Conservation (phyloP, 2,888 invertebrate species). For the Andrena hattorfiana region DNA sequence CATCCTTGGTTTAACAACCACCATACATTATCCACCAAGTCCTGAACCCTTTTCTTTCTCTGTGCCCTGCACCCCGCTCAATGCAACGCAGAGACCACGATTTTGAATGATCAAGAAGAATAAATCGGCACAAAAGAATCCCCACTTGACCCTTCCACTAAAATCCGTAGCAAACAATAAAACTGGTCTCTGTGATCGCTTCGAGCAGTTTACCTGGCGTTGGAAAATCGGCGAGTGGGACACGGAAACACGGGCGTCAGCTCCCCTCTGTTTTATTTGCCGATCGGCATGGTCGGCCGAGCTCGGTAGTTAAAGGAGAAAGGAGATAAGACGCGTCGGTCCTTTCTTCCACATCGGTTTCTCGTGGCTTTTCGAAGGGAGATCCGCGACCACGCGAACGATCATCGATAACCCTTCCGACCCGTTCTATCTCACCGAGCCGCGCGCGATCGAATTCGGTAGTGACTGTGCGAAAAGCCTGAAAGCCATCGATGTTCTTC, state of each 20-base stretch:
- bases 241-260: neutral
- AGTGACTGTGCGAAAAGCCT: neutral
- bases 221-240: neutral
- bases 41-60: neutral
- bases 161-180: too few species aligned
- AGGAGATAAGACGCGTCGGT: neutral
- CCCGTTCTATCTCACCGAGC: constrained; percentile 9
- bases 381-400: constrained; percentile 1
- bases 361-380: neutral
- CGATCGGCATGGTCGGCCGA: too few species aligned
- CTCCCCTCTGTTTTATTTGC: neutral
- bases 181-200: constrained; percentile 1
- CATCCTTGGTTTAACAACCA: too few species aligned
- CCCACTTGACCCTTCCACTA: too few species aligned
- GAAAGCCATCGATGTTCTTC: constrained; percentile 16
- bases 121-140: too few species aligned
- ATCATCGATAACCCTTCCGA: constrained; percentile 19
- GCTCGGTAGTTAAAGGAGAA: neutral
- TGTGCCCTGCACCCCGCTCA: neutral
- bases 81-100: neutral
- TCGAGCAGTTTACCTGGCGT: neutral
- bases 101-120: neutral
- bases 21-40: too few species aligned
- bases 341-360: constrained; percentile 4
- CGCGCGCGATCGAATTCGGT: neutral